Evolutionary conservation across 2,797 vertebrate genomes (phyloP), one percentile per base, ranked within the genome.

Genomic region (Eulemur mongoz): DNA sequence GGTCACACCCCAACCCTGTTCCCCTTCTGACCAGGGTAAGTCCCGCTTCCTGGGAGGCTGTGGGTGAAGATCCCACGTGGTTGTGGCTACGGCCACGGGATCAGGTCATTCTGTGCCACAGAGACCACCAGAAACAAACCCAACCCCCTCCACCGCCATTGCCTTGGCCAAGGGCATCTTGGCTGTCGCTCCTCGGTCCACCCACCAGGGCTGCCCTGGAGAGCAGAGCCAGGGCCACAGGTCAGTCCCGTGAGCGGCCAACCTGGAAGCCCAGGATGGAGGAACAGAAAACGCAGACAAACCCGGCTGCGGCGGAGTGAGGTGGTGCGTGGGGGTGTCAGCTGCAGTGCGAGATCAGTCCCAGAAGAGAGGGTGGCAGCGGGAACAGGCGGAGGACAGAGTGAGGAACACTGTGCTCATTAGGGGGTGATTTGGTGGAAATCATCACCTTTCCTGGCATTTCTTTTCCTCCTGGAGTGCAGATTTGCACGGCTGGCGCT

Each of bases 241-340:
- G 63, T 11, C 63, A 27, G 57, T n/a, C 9, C 14, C 4, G 2
- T 18, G 45, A 30, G 15, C 13, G 7, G 48, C 25, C 1, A 38
- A 15, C 22, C 23, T 15, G 27, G 35, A 76, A 35, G 17, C 32
- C 43, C 38, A 82, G 30, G 81, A 65, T 1, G 12, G 35, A 43
- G 50, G 50, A 54, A n/a, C 4, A 8, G 52, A 27, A 59, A 40
- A 75, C 2, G 27, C 70, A 72, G 17, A 65, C 17, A 65, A 65
- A 35, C 7, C 7, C 18, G 3, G 17, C 13, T 0, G 13, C 13
- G 1, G 27, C 12, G 23, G 10, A 15, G 61, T 15, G 61, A 63
- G 27, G 27, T 14, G 30, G 32, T 7, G 7, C 32, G 3, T 18
- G 32, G 17, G 15, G 32, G n/a, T 38, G 35, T 38, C 65, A 38